Evolutionary conservation across 2,113 vertebrate genomes (phyloP), one percentile per base, ranked within the genome.

Genomic region (Ctenomys sociabilis): DNA sequence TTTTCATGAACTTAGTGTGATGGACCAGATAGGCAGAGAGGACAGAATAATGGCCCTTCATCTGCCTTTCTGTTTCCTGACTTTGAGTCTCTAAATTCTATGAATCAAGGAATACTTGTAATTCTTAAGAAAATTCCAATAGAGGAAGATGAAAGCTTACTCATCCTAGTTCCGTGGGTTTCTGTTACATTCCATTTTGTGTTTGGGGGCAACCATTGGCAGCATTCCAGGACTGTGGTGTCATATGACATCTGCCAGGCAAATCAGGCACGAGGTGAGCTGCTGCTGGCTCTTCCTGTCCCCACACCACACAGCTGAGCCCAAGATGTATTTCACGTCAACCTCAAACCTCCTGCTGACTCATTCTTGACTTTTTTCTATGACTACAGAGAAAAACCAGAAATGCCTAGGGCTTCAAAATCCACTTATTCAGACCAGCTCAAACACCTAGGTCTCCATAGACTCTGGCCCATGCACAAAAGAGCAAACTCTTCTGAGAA

Each of bases 321-420:
- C 64, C 43, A 22, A 52, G 35, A 72, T 61, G 37, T 80, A 66
- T 70, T 17, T 85, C 52, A 35, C 49, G 26, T 91, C 52, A 85
- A 26, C 85, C 64, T 93, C 37, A 80, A 90, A 70, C 26, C 49
- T 91, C 59, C 78, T 17, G 7, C 30, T 93, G 45, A 85, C 57
- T 85, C 88, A 80, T 82, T 78, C 49, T 59, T 85, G 59, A 66
- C 84, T 75, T 72, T 87, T 93, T 64, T 89, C 73, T 86, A 28
- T 28, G 21, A 89, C 61, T 59, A 87, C 32, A 12, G 21, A 92
- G n/a, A 35, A 94, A 94, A 90, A 96, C 70, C 95, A 95, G 75
- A 95, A 91, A 95, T 81, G 64, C 70, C 75, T 45, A 12, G 30
- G 52, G 40, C 43, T 88, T 45, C n/a, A 32, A 94, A 92, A 87